Base-by-base conservation (phyloP, 1,140 invertebrate genomes). In the Phymorhynchus buccinoides region DNA sequence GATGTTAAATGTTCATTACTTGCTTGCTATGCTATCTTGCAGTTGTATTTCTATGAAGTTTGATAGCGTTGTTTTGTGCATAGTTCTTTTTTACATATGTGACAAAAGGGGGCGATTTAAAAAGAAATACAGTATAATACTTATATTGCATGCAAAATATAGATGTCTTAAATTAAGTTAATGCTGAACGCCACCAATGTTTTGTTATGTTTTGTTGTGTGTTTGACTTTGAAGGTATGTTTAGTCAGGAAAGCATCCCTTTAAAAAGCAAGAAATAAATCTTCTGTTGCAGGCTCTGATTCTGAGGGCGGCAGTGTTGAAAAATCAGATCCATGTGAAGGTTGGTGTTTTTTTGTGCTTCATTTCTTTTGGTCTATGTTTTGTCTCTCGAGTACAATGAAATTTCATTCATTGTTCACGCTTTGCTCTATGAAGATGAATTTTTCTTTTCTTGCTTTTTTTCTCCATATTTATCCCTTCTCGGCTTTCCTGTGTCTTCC, bases 231-330 rank as follows among this genome's bases (percentile, higher is more conserved):
- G n/a, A n/a, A n/a, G n/a, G n/a, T n/a, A n/a, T n/a, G n/a, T n/a
- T n/a, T n/a, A n/a, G n/a, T n/a, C n/a, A n/a, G n/a, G n/a, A n/a
- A n/a, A n/a, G n/a, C n/a, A n/a, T n/a, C n/a, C n/a, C n/a, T n/a
- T n/a, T n/a, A n/a, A n/a, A n/a, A n/a, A n/a, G n/a, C n/a, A n/a
- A 16, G 27, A 12, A 56, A 22, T 2, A 27, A 7, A 68, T 86
- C 85, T 86, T 86, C 86, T 88, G 87, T 88, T 85, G 88, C 86
- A 94, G 91, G 93, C 94, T 95, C 94, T 99, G 83, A 97, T 99
- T 89, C 94, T 99, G 81, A 95, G 98, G 91, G 96, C 98, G 87
- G 98, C 98, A 48, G 96, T 99, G 94, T 94, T 98, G 85, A 98
- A 97, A 94, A 96, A 97, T 94, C 97, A 98, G 93, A 97, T 98